A percentile compares a stretch with the other conserved stretches of the same genome.
These are phyloP conservation scores for Argya squamiceps DNA, from an alignment of 2,797 vertebrate species.

Conservation along the genomic window DNA sequence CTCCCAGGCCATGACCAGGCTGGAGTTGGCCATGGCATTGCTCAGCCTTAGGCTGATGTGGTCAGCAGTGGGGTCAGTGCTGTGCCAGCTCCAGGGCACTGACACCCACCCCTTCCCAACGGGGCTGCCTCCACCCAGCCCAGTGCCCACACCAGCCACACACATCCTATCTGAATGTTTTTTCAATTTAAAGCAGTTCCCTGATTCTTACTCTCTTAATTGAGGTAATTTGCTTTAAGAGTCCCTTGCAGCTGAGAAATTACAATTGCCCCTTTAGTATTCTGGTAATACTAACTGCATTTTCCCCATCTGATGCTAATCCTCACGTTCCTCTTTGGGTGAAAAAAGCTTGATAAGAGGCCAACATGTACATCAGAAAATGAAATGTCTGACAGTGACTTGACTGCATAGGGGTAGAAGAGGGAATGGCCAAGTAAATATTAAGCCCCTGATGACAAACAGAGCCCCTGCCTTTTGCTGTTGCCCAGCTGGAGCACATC, in stretches of 20 bases:
- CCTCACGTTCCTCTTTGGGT: neutral
- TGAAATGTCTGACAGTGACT: neutral
- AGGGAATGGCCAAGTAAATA: neutral
- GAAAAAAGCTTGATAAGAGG: neutral
- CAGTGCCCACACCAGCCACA: neutral
- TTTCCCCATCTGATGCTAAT: neutral
- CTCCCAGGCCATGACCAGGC: rapidly evolving
- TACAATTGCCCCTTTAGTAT: slow-evolving; percentile 48
- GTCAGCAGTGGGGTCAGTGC: neutral
- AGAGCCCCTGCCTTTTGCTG: neutral
- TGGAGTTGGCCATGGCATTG: rapidly evolving
- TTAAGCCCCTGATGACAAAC: too few relatives aligned
- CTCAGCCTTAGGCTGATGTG: rapidly evolving
- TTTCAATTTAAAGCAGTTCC: slow-evolving; percentile 23
- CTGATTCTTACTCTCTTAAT: slow-evolving; percentile 48
- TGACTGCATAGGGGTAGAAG: neutral
- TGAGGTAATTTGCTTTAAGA: slow-evolving; percentile 48
- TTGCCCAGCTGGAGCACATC: neutral
- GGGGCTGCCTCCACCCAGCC: neutral
- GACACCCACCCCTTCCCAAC: neutral
- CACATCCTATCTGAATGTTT: slow-evolving; percentile 16
- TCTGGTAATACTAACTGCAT: neutral
- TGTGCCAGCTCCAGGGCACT: neutral
- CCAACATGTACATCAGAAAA: neutral
- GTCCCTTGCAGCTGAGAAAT: slow-evolving; percentile 41